These are phyloP conservation scores for Centrocercus urophasianus DNA, from an alignment of 2,113 vertebrate species.

Conservation along the genomic window DNA sequence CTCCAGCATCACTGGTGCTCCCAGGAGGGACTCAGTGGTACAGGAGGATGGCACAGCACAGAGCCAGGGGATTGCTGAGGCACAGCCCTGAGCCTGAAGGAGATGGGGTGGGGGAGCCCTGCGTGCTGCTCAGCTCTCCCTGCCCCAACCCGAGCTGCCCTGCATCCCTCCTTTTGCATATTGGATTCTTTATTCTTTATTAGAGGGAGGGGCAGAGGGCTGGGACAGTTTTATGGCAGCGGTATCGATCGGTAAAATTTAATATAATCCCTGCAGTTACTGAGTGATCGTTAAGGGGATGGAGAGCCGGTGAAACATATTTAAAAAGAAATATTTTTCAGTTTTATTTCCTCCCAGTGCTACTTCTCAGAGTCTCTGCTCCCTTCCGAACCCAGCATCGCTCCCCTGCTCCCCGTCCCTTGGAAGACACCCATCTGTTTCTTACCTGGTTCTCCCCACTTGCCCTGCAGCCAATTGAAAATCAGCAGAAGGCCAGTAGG, in stretches of 20 bases:
- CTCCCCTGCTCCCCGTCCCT: background rate
- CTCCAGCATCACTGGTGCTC: background rate
- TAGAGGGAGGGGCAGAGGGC: slow-evolving; percentile 69
- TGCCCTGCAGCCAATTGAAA: background rate
- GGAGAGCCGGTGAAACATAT: slow-evolving; percentile 20
- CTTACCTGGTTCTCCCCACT: background rate
- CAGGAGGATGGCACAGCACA: background rate
- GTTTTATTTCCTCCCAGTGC: slow-evolving; percentile 29
- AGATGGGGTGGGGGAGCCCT: no score
- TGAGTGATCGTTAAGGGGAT: slow-evolving; percentile 64
- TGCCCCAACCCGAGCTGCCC: background rate
- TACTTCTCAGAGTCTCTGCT: background rate
- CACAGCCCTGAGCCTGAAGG: no score
- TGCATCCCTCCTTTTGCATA: slow-evolving; percentile 22
- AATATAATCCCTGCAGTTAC: slow-evolving; percentile 75
- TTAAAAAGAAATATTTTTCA: slow-evolving; percentile 49
- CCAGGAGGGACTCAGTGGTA: background rate
- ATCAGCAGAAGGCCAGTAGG: background rate
- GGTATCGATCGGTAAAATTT: slow-evolving; percentile 75
- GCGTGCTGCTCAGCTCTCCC: background rate
- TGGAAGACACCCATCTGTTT: background rate
- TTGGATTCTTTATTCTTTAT: slow-evolving; percentile 73
- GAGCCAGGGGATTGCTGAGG: background rate
- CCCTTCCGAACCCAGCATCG: background rate
- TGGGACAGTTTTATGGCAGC: slow-evolving; percentile 69